These are phyloP conservation scores for Agrotis puta DNA, from an alignment of 2,888 invertebrate genomes.

Conservation along the genomic window DNA sequence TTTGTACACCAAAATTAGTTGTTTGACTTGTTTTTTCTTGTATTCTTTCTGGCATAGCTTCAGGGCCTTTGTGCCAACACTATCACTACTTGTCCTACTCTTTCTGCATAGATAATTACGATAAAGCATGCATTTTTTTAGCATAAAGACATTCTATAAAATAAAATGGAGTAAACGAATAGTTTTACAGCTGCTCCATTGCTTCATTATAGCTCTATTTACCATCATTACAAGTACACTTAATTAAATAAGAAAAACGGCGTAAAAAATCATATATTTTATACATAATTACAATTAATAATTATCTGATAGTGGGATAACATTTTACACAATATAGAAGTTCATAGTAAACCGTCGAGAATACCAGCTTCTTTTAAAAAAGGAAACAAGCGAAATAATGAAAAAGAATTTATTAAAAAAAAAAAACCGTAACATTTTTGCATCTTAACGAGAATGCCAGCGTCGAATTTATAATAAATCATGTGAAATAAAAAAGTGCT, in stretches of 20 bases:
- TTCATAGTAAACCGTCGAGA: conserved; percentile 28
- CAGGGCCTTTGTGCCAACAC: no score
- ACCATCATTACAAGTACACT: conserved; percentile 14
- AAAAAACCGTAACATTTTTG: conserved; percentile 45
- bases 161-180: not conserved
- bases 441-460: conserved; percentile 60
- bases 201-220: conserved; percentile 36
- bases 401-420: conserved; percentile 29
- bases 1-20: not conserved
- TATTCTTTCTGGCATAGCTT: no score
- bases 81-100: not conserved
- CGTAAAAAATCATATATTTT: conserved; percentile 21
- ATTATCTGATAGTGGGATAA: conserved; percentile 43
- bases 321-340: conserved; percentile 32
- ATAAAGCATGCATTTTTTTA: not conserved
- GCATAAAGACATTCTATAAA: not conserved
- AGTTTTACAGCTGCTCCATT: conserved; percentile 28
- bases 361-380: conserved; percentile 12
- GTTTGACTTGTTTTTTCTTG: no score
- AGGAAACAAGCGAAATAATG: not conserved
- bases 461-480: conserved; percentile 60
- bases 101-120: not conserved
- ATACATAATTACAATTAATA: conserved; percentile 45
- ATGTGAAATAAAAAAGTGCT: conserved; percentile 55
- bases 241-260: conserved; percentile 39